phyloP scores from a whole-genome alignment of 2,888 invertebrate genomes.

The Euphydryas editha region DNA sequence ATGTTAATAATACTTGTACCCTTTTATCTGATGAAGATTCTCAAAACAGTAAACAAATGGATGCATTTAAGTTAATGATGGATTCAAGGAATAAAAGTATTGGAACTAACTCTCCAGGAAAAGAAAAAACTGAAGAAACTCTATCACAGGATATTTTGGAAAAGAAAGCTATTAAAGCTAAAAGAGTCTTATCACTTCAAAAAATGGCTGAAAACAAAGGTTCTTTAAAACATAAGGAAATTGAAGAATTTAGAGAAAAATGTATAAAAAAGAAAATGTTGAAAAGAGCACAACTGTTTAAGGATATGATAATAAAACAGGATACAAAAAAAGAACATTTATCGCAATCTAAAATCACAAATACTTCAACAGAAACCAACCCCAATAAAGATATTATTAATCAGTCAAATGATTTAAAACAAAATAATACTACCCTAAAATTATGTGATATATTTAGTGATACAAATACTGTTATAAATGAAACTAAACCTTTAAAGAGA shows the following conservation, averaged over 20 bases:
- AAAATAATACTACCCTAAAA: conserved; percentile 49
- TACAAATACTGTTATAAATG: conserved; percentile 40
- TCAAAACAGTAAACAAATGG: conserved; percentile 62
- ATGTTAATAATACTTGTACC: conserved; percentile 5
- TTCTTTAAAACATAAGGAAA: conserved; percentile 82
- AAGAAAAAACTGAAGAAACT: conserved; percentile 64
- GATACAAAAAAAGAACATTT: conserved; percentile 46
- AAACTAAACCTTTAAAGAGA: conserved; percentile 46
- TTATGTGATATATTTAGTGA: conserved; percentile 61
- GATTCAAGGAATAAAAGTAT: conserved; percentile 85
- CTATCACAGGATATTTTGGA: conserved; percentile 54
- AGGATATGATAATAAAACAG: conserved; percentile 68
- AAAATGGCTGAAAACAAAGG: conserved; percentile 87
- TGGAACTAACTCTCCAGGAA: conserved; percentile 86
- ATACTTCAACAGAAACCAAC: conserved; percentile 1
- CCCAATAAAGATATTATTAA: conserved; percentile 22
- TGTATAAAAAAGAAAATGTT: conserved; percentile 84
- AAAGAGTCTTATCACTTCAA: conserved; percentile 81
- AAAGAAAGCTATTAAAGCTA: conserved; percentile 64
- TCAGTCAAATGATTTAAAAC: conserved; percentile 31
- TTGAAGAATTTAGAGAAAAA: conserved; percentile 81
- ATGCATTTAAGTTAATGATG: conserved; percentile 88
- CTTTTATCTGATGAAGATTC: conserved; percentile 43
- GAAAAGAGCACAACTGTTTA: conserved; percentile 84
- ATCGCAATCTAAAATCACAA: conserved; percentile 19